These are phyloP conservation scores for Bungarus multicinctus DNA, from an alignment of 2,113 vertebrate species.

Conservation along the genomic window DNA sequence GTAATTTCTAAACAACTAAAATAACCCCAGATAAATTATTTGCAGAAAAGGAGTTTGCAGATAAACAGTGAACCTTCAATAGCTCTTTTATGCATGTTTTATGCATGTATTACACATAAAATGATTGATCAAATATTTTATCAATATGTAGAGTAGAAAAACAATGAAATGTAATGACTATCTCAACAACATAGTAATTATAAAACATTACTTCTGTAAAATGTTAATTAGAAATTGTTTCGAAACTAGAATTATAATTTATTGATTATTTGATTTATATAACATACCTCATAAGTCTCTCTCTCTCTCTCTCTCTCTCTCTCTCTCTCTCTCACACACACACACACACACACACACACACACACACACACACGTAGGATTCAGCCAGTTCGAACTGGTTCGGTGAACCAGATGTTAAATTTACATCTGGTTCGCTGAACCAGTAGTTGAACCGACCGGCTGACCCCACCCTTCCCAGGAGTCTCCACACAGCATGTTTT, in stretches of 20 bases:
- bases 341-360: too few relatives aligned
- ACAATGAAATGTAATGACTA: background rate
- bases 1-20: background rate
- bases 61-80: background rate
- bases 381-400: too few relatives aligned
- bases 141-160: background rate
- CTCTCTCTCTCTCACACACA: too few relatives aligned
- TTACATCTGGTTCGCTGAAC: too few relatives aligned
- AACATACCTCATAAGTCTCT: background rate
- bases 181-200: background rate
- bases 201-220: background rate
- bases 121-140: too few relatives aligned
- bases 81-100: background rate
- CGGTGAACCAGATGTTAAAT: too few relatives aligned
- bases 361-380: too few relatives aligned
- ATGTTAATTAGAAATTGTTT: background rate
- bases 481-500: too few relatives aligned
- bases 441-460: too few relatives aligned
- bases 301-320: too few relatives aligned
- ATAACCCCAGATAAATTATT: background rate
- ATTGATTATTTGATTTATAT: background rate
- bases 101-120: background rate
- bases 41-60: background rate
- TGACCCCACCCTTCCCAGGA: too few relatives aligned
- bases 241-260: background rate